Evolutionary conservation across 2,888 invertebrate genomes (phyloP).

Genomic region (Microctonus brassicae): DNA sequence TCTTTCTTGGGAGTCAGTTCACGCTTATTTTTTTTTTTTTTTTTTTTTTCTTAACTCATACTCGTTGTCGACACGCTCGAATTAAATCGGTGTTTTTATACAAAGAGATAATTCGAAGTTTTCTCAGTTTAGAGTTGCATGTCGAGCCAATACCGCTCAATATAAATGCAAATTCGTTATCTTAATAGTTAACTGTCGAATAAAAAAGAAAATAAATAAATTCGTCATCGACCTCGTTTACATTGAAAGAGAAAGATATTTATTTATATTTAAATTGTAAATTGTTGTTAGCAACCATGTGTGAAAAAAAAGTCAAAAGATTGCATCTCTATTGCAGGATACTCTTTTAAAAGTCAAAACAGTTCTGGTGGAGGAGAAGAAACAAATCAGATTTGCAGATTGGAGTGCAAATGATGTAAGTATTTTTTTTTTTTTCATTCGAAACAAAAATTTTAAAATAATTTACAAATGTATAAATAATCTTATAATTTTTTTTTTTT

Average conservation of each 20-base stretch:
- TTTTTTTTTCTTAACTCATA: slow-evolving; percentile 32
- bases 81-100: slow-evolving; percentile 35
- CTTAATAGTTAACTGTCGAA: background rate
- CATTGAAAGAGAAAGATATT: too few species aligned
- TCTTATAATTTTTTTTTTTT: background rate
- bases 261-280: background rate
- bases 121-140: slow-evolving; percentile 11
- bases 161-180: slow-evolving; percentile 15
- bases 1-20: too few species aligned
- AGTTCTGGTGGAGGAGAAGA: slow-evolving; percentile 88
- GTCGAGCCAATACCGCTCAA: background rate
- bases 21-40: slow-evolving; percentile 6
- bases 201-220: background rate
- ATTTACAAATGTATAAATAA: background rate
- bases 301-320: background rate
- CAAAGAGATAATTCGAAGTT: slow-evolving; percentile 26
- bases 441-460: too few species aligned
- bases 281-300: background rate
- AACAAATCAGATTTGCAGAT: slow-evolving; percentile 91
- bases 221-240: background rate
- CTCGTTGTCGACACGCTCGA: slow-evolving; percentile 20
- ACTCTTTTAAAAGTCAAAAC: slow-evolving; percentile 86
- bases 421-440: slow-evolving; percentile 53
- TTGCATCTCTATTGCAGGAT: slow-evolving; percentile 75
- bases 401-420: slow-evolving; percentile 95